These are phyloP conservation scores for Timandra comae DNA, from an alignment of 2,888 invertebrate genomes.

Conservation along the genomic window DNA sequence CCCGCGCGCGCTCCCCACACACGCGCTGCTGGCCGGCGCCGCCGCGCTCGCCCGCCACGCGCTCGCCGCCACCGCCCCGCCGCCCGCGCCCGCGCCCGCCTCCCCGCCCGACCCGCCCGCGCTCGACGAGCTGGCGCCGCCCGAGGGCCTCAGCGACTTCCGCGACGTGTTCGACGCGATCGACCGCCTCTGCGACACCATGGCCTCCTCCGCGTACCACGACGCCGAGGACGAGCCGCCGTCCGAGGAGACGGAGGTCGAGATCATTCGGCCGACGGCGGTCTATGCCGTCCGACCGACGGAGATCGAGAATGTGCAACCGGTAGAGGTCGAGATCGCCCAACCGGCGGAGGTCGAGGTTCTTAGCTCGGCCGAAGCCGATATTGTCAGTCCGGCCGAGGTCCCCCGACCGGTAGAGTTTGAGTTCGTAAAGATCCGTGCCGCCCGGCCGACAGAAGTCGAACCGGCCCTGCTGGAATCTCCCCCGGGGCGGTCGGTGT, in stretches of 20 bases:
- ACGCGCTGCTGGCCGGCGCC: slow-evolving; percentile 9
- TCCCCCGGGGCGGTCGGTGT: too few species aligned
- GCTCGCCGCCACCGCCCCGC: slow-evolving; percentile 13
- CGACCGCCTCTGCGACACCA: slow-evolving; percentile 65
- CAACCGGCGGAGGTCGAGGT: too few species aligned
- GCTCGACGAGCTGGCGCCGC: slow-evolving; percentile 43
- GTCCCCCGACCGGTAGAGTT: too few species aligned
- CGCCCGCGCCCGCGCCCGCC: slow-evolving; percentile 12
- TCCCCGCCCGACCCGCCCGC: slow-evolving; percentile 26
- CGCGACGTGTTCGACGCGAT: slow-evolving; percentile 70
- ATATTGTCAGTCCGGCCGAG: too few species aligned
- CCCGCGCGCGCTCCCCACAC: slow-evolving; percentile 13
- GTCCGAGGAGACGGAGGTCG: too few species aligned
- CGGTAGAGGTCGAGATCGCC: too few species aligned
- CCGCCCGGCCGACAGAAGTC: too few species aligned
- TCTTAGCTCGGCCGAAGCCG: too few species aligned
- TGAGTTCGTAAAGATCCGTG: too few species aligned
- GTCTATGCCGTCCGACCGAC: slow-evolving; percentile 3
- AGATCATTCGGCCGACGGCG: slow-evolving; percentile 13
- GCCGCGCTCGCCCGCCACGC: slow-evolving; percentile 2
- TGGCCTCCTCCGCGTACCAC: slow-evolving; percentile 58
- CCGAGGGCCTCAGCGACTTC: slow-evolving; percentile 58
- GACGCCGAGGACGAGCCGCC: too few species aligned
- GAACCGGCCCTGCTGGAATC: background rate
- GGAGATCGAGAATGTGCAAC: too few species aligned